Evolutionary conservation across 2,888 invertebrate genomes (phyloP), one percentile per base, ranked within the genome.

Genomic region (Agrilus cyanescens): DNA sequence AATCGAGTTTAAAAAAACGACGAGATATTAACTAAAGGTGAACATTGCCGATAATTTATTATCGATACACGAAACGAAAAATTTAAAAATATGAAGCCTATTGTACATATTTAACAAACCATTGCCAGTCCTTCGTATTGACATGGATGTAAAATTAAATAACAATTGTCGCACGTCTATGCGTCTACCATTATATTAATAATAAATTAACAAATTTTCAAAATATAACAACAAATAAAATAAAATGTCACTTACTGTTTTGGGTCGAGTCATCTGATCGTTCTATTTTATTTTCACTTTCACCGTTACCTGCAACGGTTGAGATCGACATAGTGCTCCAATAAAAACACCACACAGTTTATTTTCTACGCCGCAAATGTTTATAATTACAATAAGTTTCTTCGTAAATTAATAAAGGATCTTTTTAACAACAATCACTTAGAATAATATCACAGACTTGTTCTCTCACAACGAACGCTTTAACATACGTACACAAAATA

Each of bases 361-460:
- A 44, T 40, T 37, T 41, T 42, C 40, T 45, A 43, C 37, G 41
- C 25, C 25, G 39, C 43, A 44, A 44, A 39, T 42, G 46, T 44
- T 47, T 47, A 38, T 46, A 46, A 46, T 46, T 38, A 30, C 29
- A 12, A 38, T 30, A 15, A 32, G 15, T 16, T 15, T 38, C 30
- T 16, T 35, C 16, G 20, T 35, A 38, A 38, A 38, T 38, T 18
- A 38, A 16, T 32, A 13, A 38, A 38, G 32, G 12, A 31, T 38
- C n/a, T n/a, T 12, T 31, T 15, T 36, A 36, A 36, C 18, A 36
- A 16, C 16, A 40, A 42, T 48, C 50, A 53, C 49, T 49, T 44
- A 48, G 71, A 71, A 72, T 72, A 72, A 72, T 73, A 73, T 73
- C 73, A 73, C 73, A 73, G 73, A 73, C 72, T 71, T 71, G 71